Conservation (phyloP, 1,140 invertebrate genomes). For the Adelges cooleyi region DNA sequence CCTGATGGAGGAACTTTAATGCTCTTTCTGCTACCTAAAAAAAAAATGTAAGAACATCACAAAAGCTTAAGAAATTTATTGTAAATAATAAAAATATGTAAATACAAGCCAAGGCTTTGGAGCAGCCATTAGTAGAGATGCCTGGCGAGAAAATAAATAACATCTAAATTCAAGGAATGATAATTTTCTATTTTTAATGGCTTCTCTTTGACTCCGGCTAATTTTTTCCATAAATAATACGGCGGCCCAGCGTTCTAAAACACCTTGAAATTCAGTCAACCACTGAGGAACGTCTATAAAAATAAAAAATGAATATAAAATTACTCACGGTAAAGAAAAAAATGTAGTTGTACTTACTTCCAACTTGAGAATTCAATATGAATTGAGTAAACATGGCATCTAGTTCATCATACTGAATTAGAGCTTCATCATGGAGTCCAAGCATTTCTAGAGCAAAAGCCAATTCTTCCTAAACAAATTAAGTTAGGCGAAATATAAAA, state of each 20-base stretch:
- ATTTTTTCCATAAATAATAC: constrained; percentile 57
- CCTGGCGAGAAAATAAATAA: constrained; percentile 88
- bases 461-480: constrained; percentile 71
- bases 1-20: constrained; percentile 75
- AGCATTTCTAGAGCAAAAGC: constrained; percentile 91
- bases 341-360: constrained; percentile 43
- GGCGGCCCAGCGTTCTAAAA: constrained; percentile 70
- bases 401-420: constrained; percentile 94
- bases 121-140: constrained; percentile 66
- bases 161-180: constrained; percentile 82
- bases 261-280: constrained; percentile 61
- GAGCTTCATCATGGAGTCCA: constrained; percentile 81
- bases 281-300: constrained; percentile 60
- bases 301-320: constrained; percentile 28
- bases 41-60: constrained; percentile 22
- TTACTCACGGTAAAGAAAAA: neutral
- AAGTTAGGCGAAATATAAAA: constrained; percentile 35
- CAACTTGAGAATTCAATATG: constrained; percentile 78
- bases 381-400: constrained; percentile 96
- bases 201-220: constrained; percentile 53
- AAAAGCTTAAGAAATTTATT: neutral
- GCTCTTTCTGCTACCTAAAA: constrained; percentile 69
- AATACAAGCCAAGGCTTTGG: constrained; percentile 69
- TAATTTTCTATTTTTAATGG: constrained; percentile 55
- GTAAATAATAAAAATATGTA: constrained; percentile 30